Evolutionary conservation across 2,888 invertebrate genomes (phyloP).

Genomic region (Macrosiphum euphorbiae): DNA sequence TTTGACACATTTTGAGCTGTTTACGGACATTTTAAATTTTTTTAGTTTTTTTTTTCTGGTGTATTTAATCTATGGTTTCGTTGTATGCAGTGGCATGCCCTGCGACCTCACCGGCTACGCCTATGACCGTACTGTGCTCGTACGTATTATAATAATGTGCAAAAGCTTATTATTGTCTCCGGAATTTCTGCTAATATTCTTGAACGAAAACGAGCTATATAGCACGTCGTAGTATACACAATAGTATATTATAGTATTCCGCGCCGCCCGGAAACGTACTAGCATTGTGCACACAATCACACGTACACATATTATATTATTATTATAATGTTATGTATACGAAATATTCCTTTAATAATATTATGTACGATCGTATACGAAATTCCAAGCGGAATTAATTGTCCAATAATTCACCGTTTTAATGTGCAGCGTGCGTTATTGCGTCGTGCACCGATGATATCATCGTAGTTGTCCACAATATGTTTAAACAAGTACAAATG

Average conservation of each 20-base stretch:
- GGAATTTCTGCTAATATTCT: conserved; percentile 13
- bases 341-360: neutral
- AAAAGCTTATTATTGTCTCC: conserved; percentile 47
- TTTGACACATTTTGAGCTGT: no score
- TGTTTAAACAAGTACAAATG: neutral
- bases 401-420: conserved; percentile 53
- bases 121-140: no score
- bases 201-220: conserved; percentile 1
- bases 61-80: no score
- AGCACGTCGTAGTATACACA: neutral
- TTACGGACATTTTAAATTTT: no score
- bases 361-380: neutral
- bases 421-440: conserved; percentile 28
- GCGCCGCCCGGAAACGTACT: conserved; percentile 25
- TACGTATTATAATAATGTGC: neutral
- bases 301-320: neutral
- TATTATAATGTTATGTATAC: neutral
- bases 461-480: neutral
- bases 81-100: no score
- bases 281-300: neutral
- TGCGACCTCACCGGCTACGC: no score
- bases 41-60: no score
- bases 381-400: conserved; percentile 54
- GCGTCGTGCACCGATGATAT: neutral
- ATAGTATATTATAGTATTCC: neutral